Base-by-base conservation (phyloP, 1,140 invertebrate species). In the Diorhabda elongata region DNA sequence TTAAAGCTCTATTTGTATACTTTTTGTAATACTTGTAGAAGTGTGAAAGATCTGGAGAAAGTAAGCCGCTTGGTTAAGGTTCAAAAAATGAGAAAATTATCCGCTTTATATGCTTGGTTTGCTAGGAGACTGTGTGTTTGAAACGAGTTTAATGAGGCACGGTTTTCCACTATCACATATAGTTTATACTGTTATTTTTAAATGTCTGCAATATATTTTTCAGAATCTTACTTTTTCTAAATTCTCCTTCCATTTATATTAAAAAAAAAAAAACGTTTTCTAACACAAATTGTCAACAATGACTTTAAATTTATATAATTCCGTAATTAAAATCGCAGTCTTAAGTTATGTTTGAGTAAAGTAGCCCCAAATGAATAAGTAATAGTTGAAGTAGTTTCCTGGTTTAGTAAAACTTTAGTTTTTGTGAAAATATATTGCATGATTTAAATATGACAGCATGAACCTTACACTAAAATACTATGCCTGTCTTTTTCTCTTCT, bases 381-480 rank as follows among this genome's bases (percentile, higher is more conserved):
- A 52, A 52, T 52, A 52, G 2, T 52, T 52, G 47, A 8, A 52
- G n/a, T 52, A n/a, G 47, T 6, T 52, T 52, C n/a, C 6, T 52
- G 4, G 47, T n/a, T 52, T 52, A 52, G 47, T 52, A 52, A 52
- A 52, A 52, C 47, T 52, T 8, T 52, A 52, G 6, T 52, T 52
- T 52, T 8, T 52, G 47, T 52, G n/a, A 52, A 44, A 62, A 62
- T 62, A 62, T 62, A 44, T 62, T 62, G 61, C 61, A 62, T 62
- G 61, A 62, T 62, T 62, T 62, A 42, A 62, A 62, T 62, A 44
- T 62, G 44, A 62, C 61, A 62, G 61, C 61, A 62, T 62, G 61
- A 62, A 62, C 44, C 42, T 44, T 62, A 62, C 61, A 44, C 44
- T 42, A 47, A 62, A 44, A 62, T 44, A 62, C 8, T 64, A 64